Evolutionary conservation across 2,113 vertebrate genomes (phyloP).

Genomic region (Prunella fulvescens): DNA sequence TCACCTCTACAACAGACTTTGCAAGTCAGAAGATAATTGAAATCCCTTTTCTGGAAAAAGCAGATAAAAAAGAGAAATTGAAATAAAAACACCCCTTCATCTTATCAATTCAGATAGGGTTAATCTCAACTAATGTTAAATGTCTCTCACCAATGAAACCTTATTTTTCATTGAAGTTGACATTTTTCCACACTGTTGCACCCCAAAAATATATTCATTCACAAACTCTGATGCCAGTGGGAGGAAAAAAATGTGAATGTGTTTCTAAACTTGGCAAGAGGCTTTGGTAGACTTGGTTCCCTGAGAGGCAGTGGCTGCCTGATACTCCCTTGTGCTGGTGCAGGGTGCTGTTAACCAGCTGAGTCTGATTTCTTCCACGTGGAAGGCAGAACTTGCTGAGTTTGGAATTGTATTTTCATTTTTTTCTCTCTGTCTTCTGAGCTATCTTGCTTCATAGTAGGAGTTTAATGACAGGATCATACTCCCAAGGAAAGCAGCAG

Average conservation of each 20-base stretch:
- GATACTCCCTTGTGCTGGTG: background rate
- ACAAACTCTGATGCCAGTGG: background rate
- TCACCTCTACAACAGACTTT: background rate
- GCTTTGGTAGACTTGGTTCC: background rate
- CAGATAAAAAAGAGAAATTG: background rate
- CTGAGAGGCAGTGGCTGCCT: background rate
- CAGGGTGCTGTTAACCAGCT: background rate
- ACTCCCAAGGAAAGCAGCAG: background rate
- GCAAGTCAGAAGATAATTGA: background rate
- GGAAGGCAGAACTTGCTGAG: background rate
- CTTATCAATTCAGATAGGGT: background rate
- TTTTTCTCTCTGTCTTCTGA: background rate
- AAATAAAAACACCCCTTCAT: fast-evolving
- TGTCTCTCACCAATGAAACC: background rate
- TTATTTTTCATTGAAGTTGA: background rate
- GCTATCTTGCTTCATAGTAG: background rate
- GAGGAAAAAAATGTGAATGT: background rate
- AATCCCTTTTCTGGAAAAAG: background rate
- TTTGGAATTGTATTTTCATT: background rate
- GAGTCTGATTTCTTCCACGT: background rate
- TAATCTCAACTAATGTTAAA: background rate
- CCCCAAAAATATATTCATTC: background rate
- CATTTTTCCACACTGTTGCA: background rate
- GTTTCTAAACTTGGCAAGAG: background rate
- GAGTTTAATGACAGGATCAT: background rate